Evolutionary conservation across 2,797 vertebrate species (phyloP), one percentile per base, ranked within the genome.

Genomic region (Manis javanica): DNA sequence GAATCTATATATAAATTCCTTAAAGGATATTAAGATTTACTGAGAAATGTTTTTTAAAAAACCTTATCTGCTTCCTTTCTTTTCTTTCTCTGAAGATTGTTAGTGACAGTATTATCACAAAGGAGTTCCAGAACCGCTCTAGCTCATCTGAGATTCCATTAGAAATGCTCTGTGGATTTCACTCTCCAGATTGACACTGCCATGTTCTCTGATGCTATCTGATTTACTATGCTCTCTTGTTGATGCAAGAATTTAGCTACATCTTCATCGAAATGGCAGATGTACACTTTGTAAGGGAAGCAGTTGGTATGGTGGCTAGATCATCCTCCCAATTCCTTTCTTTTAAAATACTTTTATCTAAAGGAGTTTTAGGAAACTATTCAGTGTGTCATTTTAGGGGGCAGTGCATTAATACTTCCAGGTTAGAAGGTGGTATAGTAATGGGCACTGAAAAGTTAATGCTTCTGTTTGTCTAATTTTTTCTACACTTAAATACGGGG

Each of bases 341-440:
- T 66, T 90, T 95, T 37, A 55, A 89, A 82, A 64, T 78, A 51
- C 46, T 87, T 93, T 93, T 82, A 55, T 66, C 51, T 83, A 31
- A 88, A 53, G 34, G 69, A 86, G 10, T 78, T 68, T 86, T 69
- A 83, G 34, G 57, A 87, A 75, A 71, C 31, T 69, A 69, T 49
- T 79, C 26, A 55, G 8, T 64, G 31, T 64, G 69, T 55, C 53
- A 23, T 77, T 74, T 53, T 49, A 18, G 21, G 37, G 23, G 26
- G 29, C 37, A 78, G 37, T 53, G 5, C 8, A 7, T 68, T 49
- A 26, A 74, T 16, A 72, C 14, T 74, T 93, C 61, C 37, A 94
- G 59, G 19, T 92, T 37, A 74, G 21, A 93, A 37, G 29, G 3
- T 59, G 78, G 39, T 21, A n/a, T 16, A 86, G 5, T 72, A 53